phyloP scores from a whole-genome alignment of 2,888 invertebrate genomes.

The Aporophyla lueneburgensis region DNA sequence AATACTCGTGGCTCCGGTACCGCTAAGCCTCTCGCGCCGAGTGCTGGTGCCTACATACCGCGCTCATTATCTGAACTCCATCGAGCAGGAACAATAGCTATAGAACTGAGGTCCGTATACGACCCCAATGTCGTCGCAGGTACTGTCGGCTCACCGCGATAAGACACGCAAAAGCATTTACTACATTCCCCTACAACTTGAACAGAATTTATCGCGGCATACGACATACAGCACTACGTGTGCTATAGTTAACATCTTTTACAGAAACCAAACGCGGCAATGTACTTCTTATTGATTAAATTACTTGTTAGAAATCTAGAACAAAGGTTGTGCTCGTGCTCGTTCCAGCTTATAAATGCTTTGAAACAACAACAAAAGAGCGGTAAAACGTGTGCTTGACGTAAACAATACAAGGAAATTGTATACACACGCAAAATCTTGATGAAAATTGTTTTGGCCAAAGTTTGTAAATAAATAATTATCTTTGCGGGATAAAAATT shows the following conservation, averaged over 20 bases:
- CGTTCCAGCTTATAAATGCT: slow-evolving; percentile 66
- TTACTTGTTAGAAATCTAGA: slow-evolving; percentile 53
- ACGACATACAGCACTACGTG: slow-evolving; percentile 46
- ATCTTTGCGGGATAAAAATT: slow-evolving; percentile 73
- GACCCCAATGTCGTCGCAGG: slow-evolving; percentile 80
- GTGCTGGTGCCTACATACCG: slow-evolving; percentile 63
- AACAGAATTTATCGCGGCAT: slow-evolving; percentile 39
- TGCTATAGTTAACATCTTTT: slow-evolving; percentile 24
- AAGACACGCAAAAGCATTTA: slow-evolving; percentile 79
- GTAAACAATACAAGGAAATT: slow-evolving; percentile 78
- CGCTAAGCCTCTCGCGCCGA: slow-evolving; percentile 68
- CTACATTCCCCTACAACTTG: slow-evolving; percentile 44
- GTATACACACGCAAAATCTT: slow-evolving; percentile 56
- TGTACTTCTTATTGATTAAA: slow-evolving; percentile 62
- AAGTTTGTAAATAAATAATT: slow-evolving; percentile 84
- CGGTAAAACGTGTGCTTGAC: slow-evolving; percentile 73
- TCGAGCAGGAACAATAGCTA: slow-evolving; percentile 84
- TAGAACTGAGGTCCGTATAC: slow-evolving; percentile 72
- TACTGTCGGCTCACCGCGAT: slow-evolving; percentile 77
- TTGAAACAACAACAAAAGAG: slow-evolving; percentile 74
- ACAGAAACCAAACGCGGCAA: slow-evolving; percentile 57
- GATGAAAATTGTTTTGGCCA: slow-evolving; percentile 67
- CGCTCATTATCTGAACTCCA: slow-evolving; percentile 80
- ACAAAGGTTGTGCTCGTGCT: slow-evolving; percentile 64
- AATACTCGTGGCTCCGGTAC: slow-evolving; percentile 54